Conservation (phyloP, 2,797 vertebrate species). For the Anniella stebbinsi region DNA sequence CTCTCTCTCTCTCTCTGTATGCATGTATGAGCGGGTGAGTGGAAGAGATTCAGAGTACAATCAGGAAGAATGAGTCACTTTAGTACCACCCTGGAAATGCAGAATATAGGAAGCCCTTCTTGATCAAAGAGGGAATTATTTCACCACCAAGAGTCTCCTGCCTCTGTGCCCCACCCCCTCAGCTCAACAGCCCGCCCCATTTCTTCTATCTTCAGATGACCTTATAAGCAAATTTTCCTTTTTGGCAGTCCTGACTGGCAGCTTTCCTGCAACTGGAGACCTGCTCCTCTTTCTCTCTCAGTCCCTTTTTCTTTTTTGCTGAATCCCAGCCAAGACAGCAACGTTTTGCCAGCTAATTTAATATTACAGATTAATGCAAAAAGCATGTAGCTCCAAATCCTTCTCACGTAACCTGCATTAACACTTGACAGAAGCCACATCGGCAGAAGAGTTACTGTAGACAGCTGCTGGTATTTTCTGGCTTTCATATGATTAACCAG, state of each 20-base stretch:
- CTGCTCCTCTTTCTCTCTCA: neutral
- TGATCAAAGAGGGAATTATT: neutral
- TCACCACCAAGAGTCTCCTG: neutral
- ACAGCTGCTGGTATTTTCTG: conserved; percentile 45
- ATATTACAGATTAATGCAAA: conserved; percentile 61
- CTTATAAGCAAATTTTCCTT: conserved; percentile 47
- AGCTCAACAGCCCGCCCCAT: neutral
- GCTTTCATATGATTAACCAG: conserved; percentile 29
- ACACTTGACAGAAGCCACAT: conserved; percentile 61
- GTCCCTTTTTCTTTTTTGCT: conserved; percentile 16
- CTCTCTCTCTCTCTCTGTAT: too few species aligned
- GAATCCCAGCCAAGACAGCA: conserved; percentile 57
- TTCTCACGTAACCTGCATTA: conserved; percentile 54
- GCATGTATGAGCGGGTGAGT: too few species aligned
- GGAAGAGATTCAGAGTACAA: neutral
- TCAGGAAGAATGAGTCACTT: neutral
- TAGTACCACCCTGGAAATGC: too few species aligned
- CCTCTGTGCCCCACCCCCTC: too few species aligned
- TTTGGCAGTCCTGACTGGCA: conserved; percentile 14
- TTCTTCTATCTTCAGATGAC: conserved; percentile 19
- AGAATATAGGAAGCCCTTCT: neutral
- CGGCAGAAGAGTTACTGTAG: conserved; percentile 26
- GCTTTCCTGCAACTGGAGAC: conserved; percentile 28
- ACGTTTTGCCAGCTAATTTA: conserved; percentile 68
- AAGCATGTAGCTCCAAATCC: conserved; percentile 57